These are phyloP conservation scores for Lasiurus cinereus DNA, from an alignment of 2,113 vertebrate species.

Conservation along the genomic window DNA sequence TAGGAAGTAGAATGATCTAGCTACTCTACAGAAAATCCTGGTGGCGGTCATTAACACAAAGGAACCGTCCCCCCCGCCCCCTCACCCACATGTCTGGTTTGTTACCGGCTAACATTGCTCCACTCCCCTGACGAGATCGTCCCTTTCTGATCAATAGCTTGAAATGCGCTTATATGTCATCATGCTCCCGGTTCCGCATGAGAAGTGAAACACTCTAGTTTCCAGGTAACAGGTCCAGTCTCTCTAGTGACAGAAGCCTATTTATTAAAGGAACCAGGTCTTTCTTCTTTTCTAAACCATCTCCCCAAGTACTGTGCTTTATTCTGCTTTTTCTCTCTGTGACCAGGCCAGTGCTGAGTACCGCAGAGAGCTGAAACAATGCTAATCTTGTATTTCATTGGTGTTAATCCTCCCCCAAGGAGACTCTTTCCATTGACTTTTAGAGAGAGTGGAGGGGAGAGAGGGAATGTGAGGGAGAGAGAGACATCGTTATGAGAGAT, in stretches of 20 bases:
- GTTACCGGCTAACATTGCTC: not conserved
- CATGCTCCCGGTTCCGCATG: not conserved
- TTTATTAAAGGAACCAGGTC: not conserved
- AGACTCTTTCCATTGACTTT: too few relatives aligned
- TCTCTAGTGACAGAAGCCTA: not conserved
- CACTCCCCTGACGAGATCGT: not conserved
- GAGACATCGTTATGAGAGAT: too few relatives aligned
- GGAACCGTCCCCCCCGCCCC: not conserved
- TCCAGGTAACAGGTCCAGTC: not conserved
- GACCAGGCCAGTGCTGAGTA: not conserved
- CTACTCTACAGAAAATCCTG: not conserved
- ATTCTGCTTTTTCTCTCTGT: not conserved
- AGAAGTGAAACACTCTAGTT: not conserved
- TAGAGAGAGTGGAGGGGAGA: too few relatives aligned
- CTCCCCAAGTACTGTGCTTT: not conserved
- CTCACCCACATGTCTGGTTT: not conserved
- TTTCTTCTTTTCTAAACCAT: not conserved
- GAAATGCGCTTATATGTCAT: not conserved
- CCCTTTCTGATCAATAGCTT: not conserved
- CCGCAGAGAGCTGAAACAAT: not conserved
- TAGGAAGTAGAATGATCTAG: not conserved
- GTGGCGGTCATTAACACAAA: not conserved
- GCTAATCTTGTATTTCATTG: not conserved
- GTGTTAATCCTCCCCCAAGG: too few relatives aligned
- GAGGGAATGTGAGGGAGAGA: too few relatives aligned